A percentile compares a stretch with the other conserved stretches of the same genome.
Conservation (phyloP, 2,113 vertebrate species). For the Aptenodytes forsteri region DNA sequence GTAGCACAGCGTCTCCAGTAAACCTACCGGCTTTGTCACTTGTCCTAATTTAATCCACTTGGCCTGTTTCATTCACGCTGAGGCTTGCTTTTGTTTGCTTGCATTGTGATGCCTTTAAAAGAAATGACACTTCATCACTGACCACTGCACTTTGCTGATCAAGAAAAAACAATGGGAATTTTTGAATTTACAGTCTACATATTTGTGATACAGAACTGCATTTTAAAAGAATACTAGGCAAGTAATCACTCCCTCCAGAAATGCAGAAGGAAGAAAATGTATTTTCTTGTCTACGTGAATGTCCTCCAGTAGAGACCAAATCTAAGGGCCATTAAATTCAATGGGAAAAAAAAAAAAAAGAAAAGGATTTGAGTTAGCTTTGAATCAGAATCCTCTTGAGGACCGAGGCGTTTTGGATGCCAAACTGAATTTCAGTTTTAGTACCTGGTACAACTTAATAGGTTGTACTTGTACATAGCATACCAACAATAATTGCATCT, state of each 20-base stretch:
- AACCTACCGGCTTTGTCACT: not conserved
- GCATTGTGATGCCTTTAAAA: not conserved
- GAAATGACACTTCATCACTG: not conserved
- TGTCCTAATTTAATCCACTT: constrained; percentile 2
- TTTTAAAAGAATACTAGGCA: not conserved
- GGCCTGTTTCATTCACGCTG: not conserved
- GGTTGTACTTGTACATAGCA: not conserved
- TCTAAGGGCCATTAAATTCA: not conserved
- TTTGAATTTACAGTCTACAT: not conserved
- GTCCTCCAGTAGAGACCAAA: not conserved
- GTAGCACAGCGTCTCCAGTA: not conserved
- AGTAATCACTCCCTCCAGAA: not conserved
- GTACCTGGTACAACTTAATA: not conserved
- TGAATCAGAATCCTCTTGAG: not conserved
- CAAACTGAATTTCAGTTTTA: not conserved
- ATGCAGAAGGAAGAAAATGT: not conserved
- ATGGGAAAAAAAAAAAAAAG: too few relatives aligned
- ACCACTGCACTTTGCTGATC: not conserved
- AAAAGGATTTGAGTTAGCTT: not conserved
- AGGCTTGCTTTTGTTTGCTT: not conserved
- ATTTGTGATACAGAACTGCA: not conserved
- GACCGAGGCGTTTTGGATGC: not conserved
- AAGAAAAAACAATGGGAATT: not conserved
- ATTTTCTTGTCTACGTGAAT: not conserved
- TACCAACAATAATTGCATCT: not conserved